Evolutionary conservation across 2,888 invertebrate species (phyloP).

Genomic region (Drosophila hamatofila): DNA sequence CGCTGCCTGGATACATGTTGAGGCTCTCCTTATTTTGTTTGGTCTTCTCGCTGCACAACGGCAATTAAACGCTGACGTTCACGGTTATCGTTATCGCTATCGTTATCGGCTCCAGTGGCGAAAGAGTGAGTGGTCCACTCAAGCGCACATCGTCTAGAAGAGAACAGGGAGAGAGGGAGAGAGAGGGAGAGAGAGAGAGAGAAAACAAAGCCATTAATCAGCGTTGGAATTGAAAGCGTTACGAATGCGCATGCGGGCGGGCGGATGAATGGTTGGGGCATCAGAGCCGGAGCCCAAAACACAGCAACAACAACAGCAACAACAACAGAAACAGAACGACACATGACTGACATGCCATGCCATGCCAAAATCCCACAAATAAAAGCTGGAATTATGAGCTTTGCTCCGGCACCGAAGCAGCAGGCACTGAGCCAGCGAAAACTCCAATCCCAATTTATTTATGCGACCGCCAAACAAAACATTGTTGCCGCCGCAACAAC

Average conservation of each 20-base stretch:
- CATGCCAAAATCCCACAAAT: constrained; percentile 79
- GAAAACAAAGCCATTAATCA: constrained; percentile 72
- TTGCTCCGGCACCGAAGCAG: constrained; percentile 40
- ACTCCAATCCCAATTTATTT: constrained; percentile 75
- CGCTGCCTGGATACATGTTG: constrained; percentile 82
- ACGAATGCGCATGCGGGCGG: constrained; percentile 60
- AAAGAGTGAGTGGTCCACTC: constrained; percentile 13
- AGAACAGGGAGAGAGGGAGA: neutral
- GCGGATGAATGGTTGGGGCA: constrained; percentile 13
- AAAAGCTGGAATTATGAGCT: constrained; percentile 82
- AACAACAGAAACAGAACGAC: constrained; percentile 34
- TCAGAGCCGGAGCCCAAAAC: constrained; percentile 4
- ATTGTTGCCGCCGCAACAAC: constrained; percentile 69
- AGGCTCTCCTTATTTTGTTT: neutral
- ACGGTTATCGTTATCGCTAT: constrained; percentile 7
- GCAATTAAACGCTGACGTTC: neutral
- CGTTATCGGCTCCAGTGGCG: constrained; percentile 8
- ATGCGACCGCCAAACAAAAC: constrained; percentile 73
- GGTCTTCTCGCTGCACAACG: neutral
- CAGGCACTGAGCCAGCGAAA: constrained; percentile 32
- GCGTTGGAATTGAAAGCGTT: constrained; percentile 59
- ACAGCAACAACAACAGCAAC: constrained; percentile 10
- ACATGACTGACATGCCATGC: constrained; percentile 79
- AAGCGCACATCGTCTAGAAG: constrained; percentile 64
- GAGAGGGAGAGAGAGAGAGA: constrained; percentile 14